phyloP scores from a whole-genome alignment of 1,140 invertebrate genomes.

The Ladona fulva region DNA sequence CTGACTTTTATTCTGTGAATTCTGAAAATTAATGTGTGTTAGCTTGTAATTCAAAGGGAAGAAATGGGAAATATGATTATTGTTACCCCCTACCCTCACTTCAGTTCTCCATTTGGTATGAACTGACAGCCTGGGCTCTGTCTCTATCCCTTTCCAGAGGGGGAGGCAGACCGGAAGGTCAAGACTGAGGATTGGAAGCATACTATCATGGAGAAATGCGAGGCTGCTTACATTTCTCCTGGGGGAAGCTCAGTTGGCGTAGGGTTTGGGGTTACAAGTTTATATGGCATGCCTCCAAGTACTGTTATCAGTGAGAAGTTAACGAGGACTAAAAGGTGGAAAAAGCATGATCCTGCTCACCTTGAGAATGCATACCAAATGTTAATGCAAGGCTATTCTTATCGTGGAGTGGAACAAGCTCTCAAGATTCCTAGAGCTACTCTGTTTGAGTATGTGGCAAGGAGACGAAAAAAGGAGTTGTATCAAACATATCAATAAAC shows the following conservation, averaged over 20 bases:
- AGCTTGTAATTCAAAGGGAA: no score
- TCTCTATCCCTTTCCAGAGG: neutral
- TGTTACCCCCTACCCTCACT: no score
- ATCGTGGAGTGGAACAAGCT: neutral
- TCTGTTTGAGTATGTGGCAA: neutral
- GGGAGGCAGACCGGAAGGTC: neutral
- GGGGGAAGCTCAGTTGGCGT: no score
- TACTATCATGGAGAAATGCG: neutral
- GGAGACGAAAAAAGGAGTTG: neutral
- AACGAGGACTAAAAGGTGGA: neutral
- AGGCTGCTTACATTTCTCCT: neutral
- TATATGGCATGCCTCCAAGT: no score
- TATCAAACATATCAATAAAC: neutral
- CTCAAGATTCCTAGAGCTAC: neutral
- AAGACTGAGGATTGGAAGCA: neutral
- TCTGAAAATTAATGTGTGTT: no score
- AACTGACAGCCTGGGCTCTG: conserved; percentile 6
- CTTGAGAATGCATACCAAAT: neutral
- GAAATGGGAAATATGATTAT: no score
- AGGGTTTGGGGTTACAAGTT: no score
- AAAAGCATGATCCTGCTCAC: neutral
- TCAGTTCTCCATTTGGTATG: conserved; percentile 5
- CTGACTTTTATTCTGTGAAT: no score
- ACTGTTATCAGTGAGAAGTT: no score
- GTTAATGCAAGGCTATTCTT: neutral